phyloP scores from a whole-genome alignment of 2,888 invertebrate genomes.

The Xestia xanthographa region DNA sequence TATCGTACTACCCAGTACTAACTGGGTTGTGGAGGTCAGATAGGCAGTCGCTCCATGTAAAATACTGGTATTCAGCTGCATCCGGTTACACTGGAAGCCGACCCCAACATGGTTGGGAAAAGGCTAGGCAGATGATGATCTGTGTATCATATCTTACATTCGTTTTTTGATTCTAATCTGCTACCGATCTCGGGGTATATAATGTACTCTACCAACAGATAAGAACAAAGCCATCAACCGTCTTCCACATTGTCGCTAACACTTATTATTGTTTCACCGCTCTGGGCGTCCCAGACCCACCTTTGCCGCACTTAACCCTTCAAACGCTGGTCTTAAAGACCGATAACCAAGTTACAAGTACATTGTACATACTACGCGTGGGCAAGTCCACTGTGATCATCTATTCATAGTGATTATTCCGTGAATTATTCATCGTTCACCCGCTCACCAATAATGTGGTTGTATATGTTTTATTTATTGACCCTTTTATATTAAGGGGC shows the following conservation, averaged over 20 bases:
- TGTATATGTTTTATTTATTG: constrained; percentile 69
- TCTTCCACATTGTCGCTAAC: neutral
- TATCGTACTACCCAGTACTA: too few relatives aligned
- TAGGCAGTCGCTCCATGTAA: too few relatives aligned
- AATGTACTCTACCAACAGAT: too few relatives aligned
- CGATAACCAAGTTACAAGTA: constrained; percentile 25
- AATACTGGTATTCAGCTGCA: too few relatives aligned
- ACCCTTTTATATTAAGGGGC: constrained; percentile 62
- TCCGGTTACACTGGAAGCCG: too few relatives aligned
- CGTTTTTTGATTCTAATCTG: too few relatives aligned
- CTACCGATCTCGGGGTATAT: too few relatives aligned
- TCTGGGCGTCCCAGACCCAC: neutral
- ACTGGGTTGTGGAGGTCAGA: too few relatives aligned
- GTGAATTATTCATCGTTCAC: constrained; percentile 75
- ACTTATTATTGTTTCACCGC: neutral
- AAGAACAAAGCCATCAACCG: neutral
- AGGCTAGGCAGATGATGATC: too few relatives aligned
- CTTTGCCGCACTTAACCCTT: constrained; percentile 28
- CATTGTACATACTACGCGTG: constrained; percentile 37
- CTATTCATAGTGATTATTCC: constrained; percentile 75
- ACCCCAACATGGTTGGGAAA: too few relatives aligned
- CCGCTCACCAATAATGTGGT: constrained; percentile 59
- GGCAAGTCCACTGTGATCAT: constrained; percentile 74
- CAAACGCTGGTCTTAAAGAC: constrained; percentile 15
- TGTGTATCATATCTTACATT: too few relatives aligned